Percentiles rank a stretch among this genome's conserved stretches.
These are phyloP conservation scores for Berghia stephanieae DNA, from an alignment of 1,140 invertebrate species.

Conservation along the genomic window DNA sequence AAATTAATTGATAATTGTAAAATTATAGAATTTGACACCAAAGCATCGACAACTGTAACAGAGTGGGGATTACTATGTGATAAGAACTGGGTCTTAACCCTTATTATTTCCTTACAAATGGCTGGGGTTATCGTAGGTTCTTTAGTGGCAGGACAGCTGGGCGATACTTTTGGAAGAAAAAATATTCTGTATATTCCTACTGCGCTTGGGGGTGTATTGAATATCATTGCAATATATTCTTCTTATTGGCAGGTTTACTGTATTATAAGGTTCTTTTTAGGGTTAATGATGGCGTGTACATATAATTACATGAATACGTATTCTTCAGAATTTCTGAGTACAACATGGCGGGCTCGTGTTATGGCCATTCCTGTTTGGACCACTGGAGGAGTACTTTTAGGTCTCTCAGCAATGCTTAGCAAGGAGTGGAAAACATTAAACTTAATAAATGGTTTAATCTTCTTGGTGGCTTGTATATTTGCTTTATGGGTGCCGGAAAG, in stretches of 20 bases:
- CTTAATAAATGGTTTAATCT: neutral
- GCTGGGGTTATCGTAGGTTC: conserved; percentile 35
- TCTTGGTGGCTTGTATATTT: neutral
- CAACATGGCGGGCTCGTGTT: neutral
- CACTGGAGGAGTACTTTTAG: neutral
- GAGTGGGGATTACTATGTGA: conserved; percentile 42
- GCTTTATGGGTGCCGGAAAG: neutral
- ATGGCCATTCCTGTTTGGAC: neutral
- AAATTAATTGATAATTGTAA: too few relatives aligned
- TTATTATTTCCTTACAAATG: conserved; percentile 39
- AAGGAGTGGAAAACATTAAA: neutral
- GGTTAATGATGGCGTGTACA: neutral
- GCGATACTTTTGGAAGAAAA: conserved; percentile 35
- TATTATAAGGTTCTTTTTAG: conserved; percentile 32
- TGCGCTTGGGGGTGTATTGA: conserved; percentile 1
- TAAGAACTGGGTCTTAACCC: conserved; percentile 1
- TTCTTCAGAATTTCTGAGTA: neutral
- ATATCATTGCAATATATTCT: conserved; percentile 3
- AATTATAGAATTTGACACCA: too few relatives aligned
- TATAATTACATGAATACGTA: too few relatives aligned
- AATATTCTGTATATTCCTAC: conserved; percentile 21
- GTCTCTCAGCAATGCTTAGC: neutral
- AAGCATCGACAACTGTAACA: neutral
- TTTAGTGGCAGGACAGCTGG: conserved; percentile 32
- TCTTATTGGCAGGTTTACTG: conserved; percentile 35